Conservation (phyloP, 1,140 invertebrate genomes). For the Drosophila watanabei region DNA sequence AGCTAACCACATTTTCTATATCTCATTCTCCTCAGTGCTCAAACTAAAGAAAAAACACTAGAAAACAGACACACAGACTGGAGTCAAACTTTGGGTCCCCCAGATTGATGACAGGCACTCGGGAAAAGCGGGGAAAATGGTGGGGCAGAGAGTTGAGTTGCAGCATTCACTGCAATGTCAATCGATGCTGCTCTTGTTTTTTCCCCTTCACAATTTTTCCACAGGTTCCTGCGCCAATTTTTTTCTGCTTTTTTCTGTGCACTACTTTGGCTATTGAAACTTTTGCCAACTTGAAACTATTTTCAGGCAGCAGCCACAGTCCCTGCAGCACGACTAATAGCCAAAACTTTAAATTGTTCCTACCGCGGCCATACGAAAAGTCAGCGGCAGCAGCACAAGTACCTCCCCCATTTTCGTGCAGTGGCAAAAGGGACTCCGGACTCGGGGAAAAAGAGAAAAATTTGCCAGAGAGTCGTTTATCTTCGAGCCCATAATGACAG, state of each 20-base stretch:
- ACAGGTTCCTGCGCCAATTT: constrained; percentile 15
- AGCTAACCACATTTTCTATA: not conserved
- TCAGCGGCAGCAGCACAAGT: constrained; percentile 47
- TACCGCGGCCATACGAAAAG: constrained; percentile 78
- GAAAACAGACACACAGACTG: constrained; percentile 12
- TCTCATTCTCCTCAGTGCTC: constrained; percentile 1
- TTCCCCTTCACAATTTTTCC: constrained; percentile 20
- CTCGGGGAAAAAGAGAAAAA: constrained; percentile 41
- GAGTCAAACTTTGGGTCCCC: constrained; percentile 45
- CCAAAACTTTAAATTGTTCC: constrained; percentile 82
- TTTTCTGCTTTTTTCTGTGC: constrained; percentile 1
- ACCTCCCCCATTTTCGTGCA: constrained; percentile 21
- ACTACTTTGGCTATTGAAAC: constrained; percentile 54
- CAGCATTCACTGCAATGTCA: constrained; percentile 63
- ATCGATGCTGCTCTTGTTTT: constrained; percentile 66
- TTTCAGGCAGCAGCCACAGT: constrained; percentile 40
- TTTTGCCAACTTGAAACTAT: constrained; percentile 80
- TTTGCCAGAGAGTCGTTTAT: constrained; percentile 78
- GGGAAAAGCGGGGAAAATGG: constrained; percentile 13
- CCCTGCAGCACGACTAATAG: constrained; percentile 67
- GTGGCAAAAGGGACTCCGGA: constrained; percentile 6
- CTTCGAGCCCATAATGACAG: constrained; percentile 81
- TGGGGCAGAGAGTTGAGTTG: constrained; percentile 17
- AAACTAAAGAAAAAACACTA: constrained; percentile 4
- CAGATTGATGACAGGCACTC: constrained; percentile 61